Conservation (phyloP, 2,888 invertebrate genomes). For the Caenorhabditis plicata region DNA sequence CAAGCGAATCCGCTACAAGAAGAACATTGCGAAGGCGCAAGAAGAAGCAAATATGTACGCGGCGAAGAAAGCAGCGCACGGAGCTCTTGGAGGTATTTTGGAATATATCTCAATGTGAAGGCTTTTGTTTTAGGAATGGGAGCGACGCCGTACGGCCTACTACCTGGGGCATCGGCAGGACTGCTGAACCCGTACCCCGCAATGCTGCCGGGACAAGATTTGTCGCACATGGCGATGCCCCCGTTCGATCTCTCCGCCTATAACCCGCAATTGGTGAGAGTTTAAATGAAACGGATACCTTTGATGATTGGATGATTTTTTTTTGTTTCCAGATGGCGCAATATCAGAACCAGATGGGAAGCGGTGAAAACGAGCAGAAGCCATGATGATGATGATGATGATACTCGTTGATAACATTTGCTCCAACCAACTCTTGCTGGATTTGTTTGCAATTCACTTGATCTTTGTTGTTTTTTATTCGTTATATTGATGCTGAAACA, state of each 20-base stretch:
- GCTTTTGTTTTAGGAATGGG: slow-evolving; percentile 10
- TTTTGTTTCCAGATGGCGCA: slow-evolving; percentile 38
- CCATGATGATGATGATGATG: too few species aligned
- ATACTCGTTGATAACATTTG: too few species aligned
- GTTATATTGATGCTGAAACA: too few species aligned
- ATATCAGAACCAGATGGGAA: slow-evolving; percentile 42
- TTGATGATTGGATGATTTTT: too few species aligned
- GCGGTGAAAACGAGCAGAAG: slow-evolving; percentile 18
- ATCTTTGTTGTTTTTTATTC: too few species aligned
- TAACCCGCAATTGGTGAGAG: slow-evolving; percentile 47
- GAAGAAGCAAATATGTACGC: slow-evolving; percentile 98
- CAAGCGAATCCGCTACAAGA: slow-evolving; percentile 98
- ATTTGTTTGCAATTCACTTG: too few species aligned
- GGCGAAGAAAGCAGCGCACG: slow-evolving; percentile 82
- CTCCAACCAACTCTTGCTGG: too few species aligned
- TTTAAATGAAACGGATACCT: slow-evolving; percentile 12
- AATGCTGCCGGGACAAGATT: slow-evolving; percentile 47
- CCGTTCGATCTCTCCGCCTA: slow-evolving; percentile 47
- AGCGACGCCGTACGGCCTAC: slow-evolving; percentile 37
- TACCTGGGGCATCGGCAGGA: slow-evolving; percentile 28
- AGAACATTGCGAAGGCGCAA: slow-evolving; percentile 96
- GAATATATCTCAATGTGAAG: background rate
- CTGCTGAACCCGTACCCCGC: slow-evolving; percentile 46
- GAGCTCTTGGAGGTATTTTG: slow-evolving; percentile 43
- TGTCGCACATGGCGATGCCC: slow-evolving; percentile 42